Percentiles rank a stretch among this genome's conserved stretches.
These are phyloP conservation scores for Eilema caniola DNA, from an alignment of 2,888 invertebrate genomes.

Conservation along the genomic window DNA sequence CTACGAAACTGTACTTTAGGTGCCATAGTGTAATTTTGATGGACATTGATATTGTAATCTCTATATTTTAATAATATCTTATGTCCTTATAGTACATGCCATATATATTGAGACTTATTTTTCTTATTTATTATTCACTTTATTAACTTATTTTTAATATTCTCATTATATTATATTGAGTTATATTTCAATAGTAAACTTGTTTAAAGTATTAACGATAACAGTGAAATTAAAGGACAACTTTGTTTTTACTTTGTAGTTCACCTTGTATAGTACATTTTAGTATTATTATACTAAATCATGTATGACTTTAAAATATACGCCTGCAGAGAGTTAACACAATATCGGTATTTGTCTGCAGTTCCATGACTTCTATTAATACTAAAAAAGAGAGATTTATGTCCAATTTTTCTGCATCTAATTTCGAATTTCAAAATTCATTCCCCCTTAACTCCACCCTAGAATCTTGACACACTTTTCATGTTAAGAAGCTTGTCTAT, in stretches of 20 bases:
- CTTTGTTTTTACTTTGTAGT: neutral
- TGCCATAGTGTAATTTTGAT: constrained; percentile 30
- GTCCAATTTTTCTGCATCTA: too few relatives aligned
- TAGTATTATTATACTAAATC: neutral
- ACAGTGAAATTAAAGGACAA: neutral
- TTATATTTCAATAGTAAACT: neutral
- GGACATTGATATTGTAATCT: constrained; percentile 35
- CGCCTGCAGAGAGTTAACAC: too few relatives aligned
- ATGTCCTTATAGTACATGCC: neutral
- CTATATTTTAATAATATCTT: neutral
- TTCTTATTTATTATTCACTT: too few relatives aligned
- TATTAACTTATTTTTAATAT: too few relatives aligned
- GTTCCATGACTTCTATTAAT: too few relatives aligned
- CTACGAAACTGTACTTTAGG: constrained; percentile 16
- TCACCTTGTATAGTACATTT: neutral
- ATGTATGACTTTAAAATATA: neutral
- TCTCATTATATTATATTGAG: too few relatives aligned
- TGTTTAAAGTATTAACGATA: neutral
- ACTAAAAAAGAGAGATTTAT: too few relatives aligned
- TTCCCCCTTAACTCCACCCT: too few relatives aligned
- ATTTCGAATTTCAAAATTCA: too few relatives aligned
- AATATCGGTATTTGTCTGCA: too few relatives aligned
- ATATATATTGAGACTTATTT: neutral
- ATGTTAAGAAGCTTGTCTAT: too few relatives aligned
- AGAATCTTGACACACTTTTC: too few relatives aligned